A percentile compares a stretch with the other conserved stretches of the same genome.
Evolutionary conservation across 2,888 invertebrate species (phyloP).

Genomic region (Chrysolina haemoptera): DNA sequence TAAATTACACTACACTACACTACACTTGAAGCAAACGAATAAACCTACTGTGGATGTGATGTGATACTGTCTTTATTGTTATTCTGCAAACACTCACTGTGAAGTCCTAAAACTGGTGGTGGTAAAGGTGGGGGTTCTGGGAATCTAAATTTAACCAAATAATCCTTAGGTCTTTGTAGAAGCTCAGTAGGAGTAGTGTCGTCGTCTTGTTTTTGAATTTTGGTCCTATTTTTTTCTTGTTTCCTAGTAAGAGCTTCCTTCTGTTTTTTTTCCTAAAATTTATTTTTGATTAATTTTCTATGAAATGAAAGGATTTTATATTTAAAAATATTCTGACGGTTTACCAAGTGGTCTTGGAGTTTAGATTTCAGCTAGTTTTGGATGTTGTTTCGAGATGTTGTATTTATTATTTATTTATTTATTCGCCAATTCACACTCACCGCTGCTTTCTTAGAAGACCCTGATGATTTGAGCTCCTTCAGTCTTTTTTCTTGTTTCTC

Average conservation of each 20-base stretch:
- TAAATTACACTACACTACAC: too few species aligned
- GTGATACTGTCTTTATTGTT: background rate
- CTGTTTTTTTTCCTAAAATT: constrained; percentile 85
- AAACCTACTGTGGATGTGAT: too few species aligned
- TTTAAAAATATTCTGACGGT: background rate
- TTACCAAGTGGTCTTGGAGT: too few species aligned
- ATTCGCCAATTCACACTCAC: too few species aligned
- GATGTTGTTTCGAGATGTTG: too few species aligned
- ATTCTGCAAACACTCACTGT: constrained; percentile 75
- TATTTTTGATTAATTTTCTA: background rate
- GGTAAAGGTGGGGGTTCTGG: constrained; percentile 97
- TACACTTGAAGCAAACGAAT: too few species aligned
- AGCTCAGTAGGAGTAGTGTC: constrained; percentile 87
- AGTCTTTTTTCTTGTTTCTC: constrained; percentile 98
- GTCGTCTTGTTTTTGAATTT: constrained; percentile 85
- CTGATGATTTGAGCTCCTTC: constrained; percentile 95
- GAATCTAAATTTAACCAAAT: constrained; percentile 94
- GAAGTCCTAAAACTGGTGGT: constrained; percentile 96
- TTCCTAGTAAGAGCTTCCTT: constrained; percentile 93
- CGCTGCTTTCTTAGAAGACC: constrained; percentile 96
- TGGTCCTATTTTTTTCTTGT: constrained; percentile 91
- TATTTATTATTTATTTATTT: too few species aligned
- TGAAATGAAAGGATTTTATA: background rate
- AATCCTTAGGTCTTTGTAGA: constrained; percentile 92
- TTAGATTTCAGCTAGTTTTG: too few species aligned